Conservation (phyloP, 2,113 vertebrate genomes). For the Vulpes ferrilata region DNA sequence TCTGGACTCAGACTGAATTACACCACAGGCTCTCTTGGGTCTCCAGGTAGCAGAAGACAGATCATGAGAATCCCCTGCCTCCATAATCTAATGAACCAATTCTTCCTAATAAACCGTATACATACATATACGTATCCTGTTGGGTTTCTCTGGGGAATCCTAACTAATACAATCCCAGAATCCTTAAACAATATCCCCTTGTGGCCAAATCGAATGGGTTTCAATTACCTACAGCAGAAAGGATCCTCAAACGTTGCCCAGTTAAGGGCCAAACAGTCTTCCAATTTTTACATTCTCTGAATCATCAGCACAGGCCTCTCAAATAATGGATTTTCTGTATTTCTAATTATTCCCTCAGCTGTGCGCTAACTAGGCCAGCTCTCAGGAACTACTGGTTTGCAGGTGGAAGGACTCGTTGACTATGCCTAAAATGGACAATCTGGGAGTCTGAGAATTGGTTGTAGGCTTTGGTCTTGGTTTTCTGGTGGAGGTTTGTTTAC, state of each 20-base stretch:
- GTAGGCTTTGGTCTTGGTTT: not conserved
- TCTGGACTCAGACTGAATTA: not conserved
- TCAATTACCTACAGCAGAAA: conserved; percentile 3
- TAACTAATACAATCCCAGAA: not conserved
- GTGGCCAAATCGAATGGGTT: not conserved
- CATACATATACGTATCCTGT: not conserved
- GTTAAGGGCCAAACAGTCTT: not conserved
- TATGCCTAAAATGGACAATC: not conserved
- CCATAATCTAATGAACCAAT: not conserved
- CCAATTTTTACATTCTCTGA: conserved; percentile 39
- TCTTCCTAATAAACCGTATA: not conserved
- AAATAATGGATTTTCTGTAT: not conserved
- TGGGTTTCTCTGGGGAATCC: not conserved
- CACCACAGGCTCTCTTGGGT: not conserved
- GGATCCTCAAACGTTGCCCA: not conserved
- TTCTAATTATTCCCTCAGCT: conserved; percentile 50
- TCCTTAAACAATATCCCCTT: not conserved
- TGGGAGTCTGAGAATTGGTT: not conserved
- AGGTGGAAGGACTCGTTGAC: not conserved
- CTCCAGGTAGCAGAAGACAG: not conserved
- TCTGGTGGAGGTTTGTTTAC: not conserved
- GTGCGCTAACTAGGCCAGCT: conserved; percentile 29
- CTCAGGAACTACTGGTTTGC: not conserved
- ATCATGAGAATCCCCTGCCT: not conserved
- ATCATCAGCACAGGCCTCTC: not conserved